Percentiles rank a stretch among this genome's conserved stretches.
These are phyloP conservation scores for Sympetrum striolatum DNA, from an alignment of 2,888 invertebrate genomes.

Conservation along the genomic window DNA sequence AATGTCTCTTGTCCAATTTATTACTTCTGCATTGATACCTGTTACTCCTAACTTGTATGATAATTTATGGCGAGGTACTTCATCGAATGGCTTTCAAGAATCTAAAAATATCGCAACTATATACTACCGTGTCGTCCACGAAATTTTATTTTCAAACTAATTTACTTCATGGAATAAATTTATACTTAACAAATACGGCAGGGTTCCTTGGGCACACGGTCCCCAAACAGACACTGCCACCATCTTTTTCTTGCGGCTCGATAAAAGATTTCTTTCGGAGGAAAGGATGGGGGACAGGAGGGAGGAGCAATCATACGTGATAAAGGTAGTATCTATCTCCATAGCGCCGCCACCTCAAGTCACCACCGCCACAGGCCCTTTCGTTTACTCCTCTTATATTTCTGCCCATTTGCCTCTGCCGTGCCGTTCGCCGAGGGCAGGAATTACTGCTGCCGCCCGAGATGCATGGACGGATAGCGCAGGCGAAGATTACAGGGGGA, in stretches of 20 bases:
- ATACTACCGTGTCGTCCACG: too few relatives aligned
- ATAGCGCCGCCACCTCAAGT: not conserved
- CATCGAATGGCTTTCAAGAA: too few relatives aligned
- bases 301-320: not conserved
- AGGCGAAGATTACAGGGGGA: not conserved
- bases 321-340: not conserved
- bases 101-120: too few relatives aligned
- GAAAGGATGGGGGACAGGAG: not conserved
- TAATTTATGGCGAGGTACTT: too few relatives aligned
- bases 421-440: not conserved
- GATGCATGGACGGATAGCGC: not conserved
- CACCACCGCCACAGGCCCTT: not conserved
- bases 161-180: too few relatives aligned
- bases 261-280: not conserved
- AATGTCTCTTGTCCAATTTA: too few relatives aligned
- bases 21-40: too few relatives aligned
- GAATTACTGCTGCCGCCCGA: not conserved
- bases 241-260: not conserved
- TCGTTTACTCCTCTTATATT: not conserved
- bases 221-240: not conserved
- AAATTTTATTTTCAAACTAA: too few relatives aligned
- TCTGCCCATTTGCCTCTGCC: not conserved
- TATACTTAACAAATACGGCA: too few relatives aligned
- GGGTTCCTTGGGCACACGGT: too few relatives aligned
- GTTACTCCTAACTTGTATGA: too few relatives aligned